Evolutionary conservation across 2,888 invertebrate species (phyloP), one percentile per base, ranked within the genome.

Genomic region (Scrobipalpa costella): DNA sequence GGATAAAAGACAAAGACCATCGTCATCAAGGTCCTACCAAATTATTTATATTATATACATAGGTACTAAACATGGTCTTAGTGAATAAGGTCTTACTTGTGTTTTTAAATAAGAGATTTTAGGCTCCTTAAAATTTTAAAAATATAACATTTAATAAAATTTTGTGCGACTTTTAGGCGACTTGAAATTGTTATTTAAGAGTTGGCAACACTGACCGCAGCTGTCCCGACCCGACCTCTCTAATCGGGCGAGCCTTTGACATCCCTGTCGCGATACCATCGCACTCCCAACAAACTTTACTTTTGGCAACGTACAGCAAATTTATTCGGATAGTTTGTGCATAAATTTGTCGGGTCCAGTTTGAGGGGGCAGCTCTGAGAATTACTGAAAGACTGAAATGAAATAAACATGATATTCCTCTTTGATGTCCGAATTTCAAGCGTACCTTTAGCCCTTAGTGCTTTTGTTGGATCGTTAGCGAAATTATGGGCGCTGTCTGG

Each of bases 221-320:
- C 50, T 13, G 64, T 64, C 67, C 62, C 67, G 63, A 62, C 65
- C 69, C 71, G 64, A 63, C 69, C 69, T 67, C 69, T 67, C 67
- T 66, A 68, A 75, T 73, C 73, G 70, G 68, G 69, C 67, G 64
- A 72, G 72, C 77, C 79, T 81, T 81, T 81, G 81, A 82, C 76
- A 69, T 69, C 69, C 68, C 68, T 68, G 69, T 70, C 65, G 67
- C 34, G 67, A 68, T 72, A 71, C 71, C 73, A 73, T 73, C 71
- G 66, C 69, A 68, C 70, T 67, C 67, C 63, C 62, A 66, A 64
- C 67, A 69, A 67, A 67, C 66, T 71, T 70, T 71, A 69, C 72
- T 70, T 70, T 72, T 40, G 69, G 66, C 63, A 63, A 34, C 61
- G 61, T 36, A 66, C 33, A 61, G 57, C 40, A 61, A 67, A 69